Percentiles rank a stretch among this genome's conserved stretches.
Conservation (phyloP, 1,140 invertebrate species). For the Microplitis mediator region DNA sequence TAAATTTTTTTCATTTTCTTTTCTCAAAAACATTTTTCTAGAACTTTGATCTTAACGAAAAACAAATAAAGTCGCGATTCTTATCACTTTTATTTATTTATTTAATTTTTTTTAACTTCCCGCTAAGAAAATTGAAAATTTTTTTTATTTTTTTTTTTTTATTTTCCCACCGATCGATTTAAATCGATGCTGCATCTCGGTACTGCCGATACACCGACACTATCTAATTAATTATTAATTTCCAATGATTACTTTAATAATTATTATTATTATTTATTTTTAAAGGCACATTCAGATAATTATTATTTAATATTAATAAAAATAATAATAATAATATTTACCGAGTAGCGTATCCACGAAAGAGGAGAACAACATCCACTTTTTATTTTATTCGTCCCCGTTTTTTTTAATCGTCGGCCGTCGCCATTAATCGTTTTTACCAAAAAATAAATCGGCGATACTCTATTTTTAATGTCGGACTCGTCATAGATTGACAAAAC, state of each 20-base stretch:
- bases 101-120: constrained; percentile 16
- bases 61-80: background rate
- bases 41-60: too few species aligned
- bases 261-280: background rate
- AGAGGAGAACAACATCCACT: constrained; percentile 16
- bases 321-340: background rate
- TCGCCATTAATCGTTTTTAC: too few species aligned
- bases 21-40: too few species aligned
- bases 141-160: constrained; percentile 7
- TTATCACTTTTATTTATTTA: constrained; percentile 4
- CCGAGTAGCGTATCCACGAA: constrained; percentile 13
- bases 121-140: too few species aligned
- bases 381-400: background rate
- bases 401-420: too few species aligned
- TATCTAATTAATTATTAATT: constrained; percentile 35
- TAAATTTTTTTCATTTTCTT: too few species aligned
- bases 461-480: background rate
- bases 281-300: constrained; percentile 23
- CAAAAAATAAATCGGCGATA: background rate
- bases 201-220: constrained; percentile 28
- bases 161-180: too few species aligned
- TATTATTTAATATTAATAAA: background rate
- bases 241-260: constrained; percentile 31
- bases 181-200: background rate
- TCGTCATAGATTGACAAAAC: background rate